Percentiles rank a stretch among this genome's conserved stretches.
phyloP scores from a whole-genome alignment of 2,888 invertebrate species.

The Caenorhabditis becei region DNA sequence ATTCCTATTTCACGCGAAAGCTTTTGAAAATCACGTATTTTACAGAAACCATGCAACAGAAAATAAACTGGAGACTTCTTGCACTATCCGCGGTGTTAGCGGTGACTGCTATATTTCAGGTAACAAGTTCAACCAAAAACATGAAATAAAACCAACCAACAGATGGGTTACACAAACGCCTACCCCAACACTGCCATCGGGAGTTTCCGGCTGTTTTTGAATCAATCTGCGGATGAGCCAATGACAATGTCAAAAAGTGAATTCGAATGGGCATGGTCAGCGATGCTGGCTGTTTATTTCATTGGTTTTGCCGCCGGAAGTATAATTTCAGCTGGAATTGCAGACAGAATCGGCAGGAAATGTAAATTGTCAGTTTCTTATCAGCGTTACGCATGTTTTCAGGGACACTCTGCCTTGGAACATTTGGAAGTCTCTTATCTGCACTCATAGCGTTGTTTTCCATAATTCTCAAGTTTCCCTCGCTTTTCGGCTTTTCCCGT shows the following conservation, averaged over 20 bases:
- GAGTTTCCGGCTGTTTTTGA: constrained; percentile 48
- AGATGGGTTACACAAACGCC: constrained; percentile 78
- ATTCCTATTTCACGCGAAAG: neutral
- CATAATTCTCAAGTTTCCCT: constrained; percentile 57
- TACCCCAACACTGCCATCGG: constrained; percentile 76
- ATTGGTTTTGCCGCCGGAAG: constrained; percentile 75
- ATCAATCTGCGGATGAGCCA: constrained; percentile 34
- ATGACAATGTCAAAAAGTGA: constrained; percentile 42
- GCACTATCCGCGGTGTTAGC: constrained; percentile 47
- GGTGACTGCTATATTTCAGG: constrained; percentile 59
- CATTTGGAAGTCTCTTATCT: constrained; percentile 62
- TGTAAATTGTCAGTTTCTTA: constrained; percentile 48
- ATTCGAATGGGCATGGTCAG: constrained; percentile 78
- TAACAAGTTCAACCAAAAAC: neutral
- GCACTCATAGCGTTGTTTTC: constrained; percentile 63
- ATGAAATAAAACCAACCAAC: neutral
- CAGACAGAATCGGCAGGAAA: constrained; percentile 77
- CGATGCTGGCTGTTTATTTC: constrained; percentile 75
- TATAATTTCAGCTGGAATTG: constrained; percentile 69
- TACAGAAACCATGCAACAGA: neutral
- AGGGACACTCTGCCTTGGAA: constrained; percentile 69
- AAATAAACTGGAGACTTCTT: constrained; percentile 44
- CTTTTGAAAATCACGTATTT: neutral
- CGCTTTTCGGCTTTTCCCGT: constrained; percentile 70
- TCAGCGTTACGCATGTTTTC: neutral